phyloP scores from a whole-genome alignment of 2,888 invertebrate genomes.

The Metopia argyrocephala region DNA sequence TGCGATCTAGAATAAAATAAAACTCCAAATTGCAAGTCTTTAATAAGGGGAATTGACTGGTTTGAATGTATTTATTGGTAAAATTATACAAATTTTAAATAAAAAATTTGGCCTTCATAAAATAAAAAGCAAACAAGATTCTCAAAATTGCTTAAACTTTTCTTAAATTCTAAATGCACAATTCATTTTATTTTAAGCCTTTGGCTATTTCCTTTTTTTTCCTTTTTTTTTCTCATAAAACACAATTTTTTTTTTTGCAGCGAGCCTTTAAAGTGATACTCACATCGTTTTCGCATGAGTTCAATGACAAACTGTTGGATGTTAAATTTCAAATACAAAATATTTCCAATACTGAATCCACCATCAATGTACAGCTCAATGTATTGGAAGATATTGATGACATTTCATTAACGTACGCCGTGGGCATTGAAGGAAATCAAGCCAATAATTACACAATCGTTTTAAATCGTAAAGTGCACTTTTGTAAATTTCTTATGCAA shows the following conservation, averaged over 20 bases:
- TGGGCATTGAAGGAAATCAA: conserved; percentile 68
- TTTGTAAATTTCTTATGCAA: conserved; percentile 72
- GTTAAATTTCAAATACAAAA: conserved; percentile 70
- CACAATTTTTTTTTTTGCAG: conserved; percentile 58
- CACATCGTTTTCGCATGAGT: conserved; percentile 67
- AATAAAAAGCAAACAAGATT: no score
- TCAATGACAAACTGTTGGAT: conserved; percentile 69
- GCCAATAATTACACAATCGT: conserved; percentile 71
- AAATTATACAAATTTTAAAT: no score
- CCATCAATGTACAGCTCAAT: conserved; percentile 67
- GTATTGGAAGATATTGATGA: conserved; percentile 70
- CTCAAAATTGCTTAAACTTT: no score
- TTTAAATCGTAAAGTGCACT: conserved; percentile 67
- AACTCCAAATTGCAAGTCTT: no score
- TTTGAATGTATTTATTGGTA: no score
- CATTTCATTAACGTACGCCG: conserved; percentile 64
- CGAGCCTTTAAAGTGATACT: conserved; percentile 74
- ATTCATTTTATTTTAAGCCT: no score
- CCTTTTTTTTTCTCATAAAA: neutral
- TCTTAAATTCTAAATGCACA: no score
- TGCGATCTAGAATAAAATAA: no score
- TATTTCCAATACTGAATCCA: conserved; percentile 65
- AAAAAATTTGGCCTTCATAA: no score
- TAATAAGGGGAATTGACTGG: no score
- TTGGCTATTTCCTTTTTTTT: no score